Evolutionary conservation across 2,888 invertebrate genomes (phyloP).

Genomic region (Antheraea yamamai): DNA sequence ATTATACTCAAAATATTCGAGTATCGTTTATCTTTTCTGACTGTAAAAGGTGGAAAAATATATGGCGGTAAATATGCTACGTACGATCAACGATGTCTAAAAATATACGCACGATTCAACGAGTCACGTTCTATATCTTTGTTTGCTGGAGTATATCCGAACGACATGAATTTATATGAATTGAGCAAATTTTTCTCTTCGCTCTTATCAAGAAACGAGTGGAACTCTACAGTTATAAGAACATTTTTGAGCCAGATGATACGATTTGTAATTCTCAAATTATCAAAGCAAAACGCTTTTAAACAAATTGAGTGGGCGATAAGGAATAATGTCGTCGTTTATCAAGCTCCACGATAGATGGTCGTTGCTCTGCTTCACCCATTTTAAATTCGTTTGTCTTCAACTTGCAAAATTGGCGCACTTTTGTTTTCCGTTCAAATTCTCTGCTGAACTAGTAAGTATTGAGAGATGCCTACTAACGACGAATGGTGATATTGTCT

Average conservation of each 20-base stretch:
- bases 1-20: neutral
- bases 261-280: constrained; percentile 82
- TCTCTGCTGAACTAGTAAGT: constrained; percentile 48
- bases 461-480: neutral
- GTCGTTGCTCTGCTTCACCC: constrained; percentile 79
- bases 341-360: constrained; percentile 80
- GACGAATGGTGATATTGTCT: neutral
- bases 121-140: constrained; percentile 16
- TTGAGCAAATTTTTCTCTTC: constrained; percentile 51
- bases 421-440: constrained; percentile 70
- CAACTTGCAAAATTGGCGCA: constrained; percentile 78
- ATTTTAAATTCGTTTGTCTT: constrained; percentile 82
- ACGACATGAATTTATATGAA: constrained; percentile 63
- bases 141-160: constrained; percentile 36
- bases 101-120: constrained; percentile 11
- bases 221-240: constrained; percentile 68
- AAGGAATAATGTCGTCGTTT: constrained; percentile 82
- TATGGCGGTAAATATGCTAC: neutral
- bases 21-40: neutral
- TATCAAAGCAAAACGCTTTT: constrained; percentile 82
- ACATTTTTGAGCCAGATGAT: constrained; percentile 77
- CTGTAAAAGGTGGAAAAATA: neutral
- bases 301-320: constrained; percentile 83
- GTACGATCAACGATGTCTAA: constrained; percentile 14
- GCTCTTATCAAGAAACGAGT: constrained; percentile 58